Percentiles rank a stretch among this genome's conserved stretches.
Evolutionary conservation across 2,888 invertebrate species (phyloP).

Genomic region (Lithophane semibrunnea): DNA sequence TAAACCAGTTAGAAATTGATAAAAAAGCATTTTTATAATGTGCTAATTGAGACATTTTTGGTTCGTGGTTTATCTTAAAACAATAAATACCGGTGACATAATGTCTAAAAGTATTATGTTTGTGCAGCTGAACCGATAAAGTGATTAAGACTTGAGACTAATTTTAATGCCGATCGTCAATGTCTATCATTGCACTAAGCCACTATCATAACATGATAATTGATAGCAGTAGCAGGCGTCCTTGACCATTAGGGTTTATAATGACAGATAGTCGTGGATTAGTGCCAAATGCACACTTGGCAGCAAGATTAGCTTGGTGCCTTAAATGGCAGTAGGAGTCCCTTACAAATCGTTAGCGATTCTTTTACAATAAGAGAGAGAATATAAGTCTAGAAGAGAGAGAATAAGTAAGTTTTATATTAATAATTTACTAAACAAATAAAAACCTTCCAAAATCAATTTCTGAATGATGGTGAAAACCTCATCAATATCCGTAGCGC

Average conservation of each 20-base stretch:
- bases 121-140: conserved; percentile 22
- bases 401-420: no score
- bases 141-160: conserved; percentile 3
- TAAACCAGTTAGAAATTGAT: conserved; percentile 1
- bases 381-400: not conserved
- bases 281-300: conserved; percentile 44
- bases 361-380: not conserved
- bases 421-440: no score
- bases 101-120: conserved; percentile 7
- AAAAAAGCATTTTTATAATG: conserved; percentile 7
- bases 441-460: no score
- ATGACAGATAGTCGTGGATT: conserved; percentile 35
- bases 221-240: conserved; percentile 14
- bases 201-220: conserved; percentile 13
- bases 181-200: conserved; percentile 18
- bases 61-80: conserved; percentile 9
- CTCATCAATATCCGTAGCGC: no score
- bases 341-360: not conserved
- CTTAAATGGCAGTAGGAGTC: not conserved
- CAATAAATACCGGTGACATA: conserved; percentile 22
- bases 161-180: not conserved
- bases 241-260: conserved; percentile 30
- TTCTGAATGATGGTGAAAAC: no score
- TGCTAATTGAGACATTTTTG: conserved; percentile 7
- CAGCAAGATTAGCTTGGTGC: conserved; percentile 15